phyloP scores from a whole-genome alignment of 2,113 vertebrate species.

The Accipiter cooperii region DNA sequence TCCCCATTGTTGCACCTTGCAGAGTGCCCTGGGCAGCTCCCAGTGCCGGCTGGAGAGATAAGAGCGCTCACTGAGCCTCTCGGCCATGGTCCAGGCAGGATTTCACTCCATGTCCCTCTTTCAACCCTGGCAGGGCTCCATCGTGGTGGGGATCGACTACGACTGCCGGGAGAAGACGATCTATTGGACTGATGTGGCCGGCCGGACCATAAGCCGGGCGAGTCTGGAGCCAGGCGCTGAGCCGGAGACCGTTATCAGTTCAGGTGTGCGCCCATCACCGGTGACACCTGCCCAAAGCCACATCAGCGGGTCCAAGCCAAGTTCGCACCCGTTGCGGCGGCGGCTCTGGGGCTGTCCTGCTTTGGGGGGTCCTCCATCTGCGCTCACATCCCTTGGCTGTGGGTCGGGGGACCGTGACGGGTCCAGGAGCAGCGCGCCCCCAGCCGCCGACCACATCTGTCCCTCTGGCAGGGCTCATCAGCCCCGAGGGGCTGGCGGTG shows the following conservation, averaged over 20 bases:
- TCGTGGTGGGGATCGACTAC: slow-evolving; percentile 90
- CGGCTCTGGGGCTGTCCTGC: neutral
- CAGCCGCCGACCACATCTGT: neutral
- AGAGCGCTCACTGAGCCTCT: neutral
- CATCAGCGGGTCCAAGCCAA: rapidly evolving
- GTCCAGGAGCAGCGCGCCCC: rapidly evolving
- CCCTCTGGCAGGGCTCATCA: slow-evolving; percentile 80
- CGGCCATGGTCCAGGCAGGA: neutral
- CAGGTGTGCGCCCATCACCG: slow-evolving; percentile 66
- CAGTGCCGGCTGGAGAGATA: rapidly evolving
- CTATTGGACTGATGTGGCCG: slow-evolving; percentile 94
- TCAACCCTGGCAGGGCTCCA: slow-evolving; percentile 81
- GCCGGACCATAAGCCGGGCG: slow-evolving; percentile 84
- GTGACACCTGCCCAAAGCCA: neutral
- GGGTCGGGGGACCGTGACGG: rapidly evolving
- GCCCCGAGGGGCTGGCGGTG: slow-evolving; percentile 90
- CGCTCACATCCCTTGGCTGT: rapidly evolving
- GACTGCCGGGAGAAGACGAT: slow-evolving; percentile 88
- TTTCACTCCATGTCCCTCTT: neutral
- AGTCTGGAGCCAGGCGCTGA: slow-evolving; percentile 81
- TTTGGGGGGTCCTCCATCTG: neutral
- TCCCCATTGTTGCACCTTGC: neutral
- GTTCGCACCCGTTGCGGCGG: rapidly evolving
- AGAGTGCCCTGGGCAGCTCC: rapidly evolving
- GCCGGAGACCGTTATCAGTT: slow-evolving; percentile 82